Base-by-base conservation (phyloP, 2,888 invertebrate genomes). In the Parasteatoda lunata region DNA sequence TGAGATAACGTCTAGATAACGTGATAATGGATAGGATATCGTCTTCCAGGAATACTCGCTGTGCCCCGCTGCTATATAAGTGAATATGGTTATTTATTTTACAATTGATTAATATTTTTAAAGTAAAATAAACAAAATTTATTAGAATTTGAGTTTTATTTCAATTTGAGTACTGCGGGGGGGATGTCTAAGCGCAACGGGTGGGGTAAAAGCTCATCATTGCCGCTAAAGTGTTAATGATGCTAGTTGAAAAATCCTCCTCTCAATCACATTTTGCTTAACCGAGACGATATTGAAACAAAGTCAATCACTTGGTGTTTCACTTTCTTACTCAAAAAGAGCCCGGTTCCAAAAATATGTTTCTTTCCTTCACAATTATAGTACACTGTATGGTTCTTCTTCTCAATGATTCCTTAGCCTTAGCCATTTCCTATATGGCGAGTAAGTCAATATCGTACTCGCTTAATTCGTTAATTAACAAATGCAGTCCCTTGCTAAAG, bases 311-410 rank as follows among this genome's bases (percentile, higher is more conserved):
- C 3, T 3, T n/a, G 51, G 71, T 72, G 51, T 72, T 52, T 72
- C 13, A 49, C 13, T n/a, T n/a, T 49, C 15, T 72, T 52, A 51
- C 52, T 15, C 9, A 72, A 51, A 9, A 72, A 6, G 51, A 72
- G 51, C 11, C 13, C 52, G 51, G 71, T 51, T 51, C 52, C 71
- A 51, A 72, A 72, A 51, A 51, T 51, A 4, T 71, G 51, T 72
- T 72, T 72, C 51, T 51, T 72, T 75, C 5, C 59, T 5, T 75
- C 73, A 75, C 73, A 59, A 11, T 47, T 54, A 45, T 59, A 73
- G 54, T 3, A 73, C 47, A 73, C 73, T 59, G 59, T 75, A 7
- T 5, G 75, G 15, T 15, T 52, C 8, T n/a, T 72, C 7, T 72
- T 6, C 11, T 52, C 52, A 3, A 52, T 15, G 52, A 52, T 72